Percentiles rank a stretch among this genome's conserved stretches.
phyloP scores from a whole-genome alignment of 2,888 invertebrate genomes.

The Thecophora atra region DNA sequence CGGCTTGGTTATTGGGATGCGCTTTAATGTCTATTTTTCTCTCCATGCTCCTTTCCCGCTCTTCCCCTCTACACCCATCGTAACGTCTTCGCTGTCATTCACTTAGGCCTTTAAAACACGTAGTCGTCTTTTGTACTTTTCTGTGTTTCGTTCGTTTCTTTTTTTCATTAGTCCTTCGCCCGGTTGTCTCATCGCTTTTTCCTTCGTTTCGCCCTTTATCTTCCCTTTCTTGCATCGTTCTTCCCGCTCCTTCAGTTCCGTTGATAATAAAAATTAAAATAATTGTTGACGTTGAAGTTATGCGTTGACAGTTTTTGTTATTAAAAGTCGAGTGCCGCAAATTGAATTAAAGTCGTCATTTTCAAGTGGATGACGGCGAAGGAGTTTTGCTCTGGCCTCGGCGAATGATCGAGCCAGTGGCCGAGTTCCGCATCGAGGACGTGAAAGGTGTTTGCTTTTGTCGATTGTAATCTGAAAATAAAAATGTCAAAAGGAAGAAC shows the following conservation, averaged over 20 bases:
- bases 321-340: constrained; percentile 16
- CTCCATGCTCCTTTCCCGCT: neutral
- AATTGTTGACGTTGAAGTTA: constrained; percentile 32
- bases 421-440: neutral
- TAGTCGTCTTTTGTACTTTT: neutral
- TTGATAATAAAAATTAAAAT: constrained; percentile 28
- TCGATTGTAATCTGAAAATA: neutral
- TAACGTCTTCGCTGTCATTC: no score
- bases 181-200: neutral
- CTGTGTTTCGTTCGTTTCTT: neutral
- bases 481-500: no score
- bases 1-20: neutral
- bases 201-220: neutral
- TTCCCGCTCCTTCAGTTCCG: neutral
- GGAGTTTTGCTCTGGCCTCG: neutral
- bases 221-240: neutral
- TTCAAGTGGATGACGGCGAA: constrained; percentile 1
- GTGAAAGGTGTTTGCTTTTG: neutral
- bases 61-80: neutral
- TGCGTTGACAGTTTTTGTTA: constrained; percentile 25
- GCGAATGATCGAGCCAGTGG: neutral
- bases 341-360: constrained; percentile 29
- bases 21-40: neutral
- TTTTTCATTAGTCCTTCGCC: neutral
- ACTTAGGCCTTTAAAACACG: no score